Evolutionary conservation across 2,888 invertebrate genomes (phyloP).

Genomic region (Malthinus seriepunctatus): DNA sequence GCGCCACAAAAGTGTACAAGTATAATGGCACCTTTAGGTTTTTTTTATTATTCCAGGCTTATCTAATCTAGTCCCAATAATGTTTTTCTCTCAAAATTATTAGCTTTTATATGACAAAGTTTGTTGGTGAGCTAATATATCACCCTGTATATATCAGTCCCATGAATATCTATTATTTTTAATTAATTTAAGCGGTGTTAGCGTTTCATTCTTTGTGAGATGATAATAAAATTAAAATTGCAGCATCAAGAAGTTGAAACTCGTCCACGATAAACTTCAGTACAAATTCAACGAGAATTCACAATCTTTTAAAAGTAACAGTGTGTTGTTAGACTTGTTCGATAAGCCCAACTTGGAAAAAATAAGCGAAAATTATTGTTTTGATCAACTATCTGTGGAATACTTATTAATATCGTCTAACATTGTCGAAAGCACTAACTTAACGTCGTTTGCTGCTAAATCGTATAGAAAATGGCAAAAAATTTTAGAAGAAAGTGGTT

Average conservation of each 20-base stretch:
- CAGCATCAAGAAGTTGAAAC: slow-evolving; percentile 47
- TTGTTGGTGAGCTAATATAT: too few relatives aligned
- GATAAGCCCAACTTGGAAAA: slow-evolving; percentile 66
- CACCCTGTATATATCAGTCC: too few relatives aligned
- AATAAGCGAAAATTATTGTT: slow-evolving; percentile 57
- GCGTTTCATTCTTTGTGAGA: background rate
- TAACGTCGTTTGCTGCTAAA: slow-evolving; percentile 45
- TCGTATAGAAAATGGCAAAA: slow-evolving; percentile 48
- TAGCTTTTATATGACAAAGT: too few relatives aligned
- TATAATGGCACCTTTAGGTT: too few relatives aligned
- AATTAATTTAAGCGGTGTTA: too few relatives aligned
- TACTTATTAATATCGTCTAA: slow-evolving; percentile 64
- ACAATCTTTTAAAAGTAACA: slow-evolving; percentile 27
- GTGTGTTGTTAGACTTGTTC: slow-evolving; percentile 55
- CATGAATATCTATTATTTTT: too few relatives aligned
- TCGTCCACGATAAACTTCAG: slow-evolving; percentile 44
- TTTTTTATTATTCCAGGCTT: too few relatives aligned
- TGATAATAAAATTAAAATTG: slow-evolving; percentile 26
- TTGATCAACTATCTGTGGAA: slow-evolving; percentile 66
- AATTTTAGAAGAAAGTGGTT: slow-evolving; percentile 61
- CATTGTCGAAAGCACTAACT: slow-evolving; percentile 56
- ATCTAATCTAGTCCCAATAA: too few relatives aligned
- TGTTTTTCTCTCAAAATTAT: too few relatives aligned
- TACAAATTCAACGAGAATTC: slow-evolving; percentile 40
- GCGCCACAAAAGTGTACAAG: too few relatives aligned